Percentiles rank a stretch among this genome's conserved stretches.
These are phyloP conservation scores for Ormyrus nitidulus DNA, from an alignment of 2,888 invertebrate species.

Conservation along the genomic window DNA sequence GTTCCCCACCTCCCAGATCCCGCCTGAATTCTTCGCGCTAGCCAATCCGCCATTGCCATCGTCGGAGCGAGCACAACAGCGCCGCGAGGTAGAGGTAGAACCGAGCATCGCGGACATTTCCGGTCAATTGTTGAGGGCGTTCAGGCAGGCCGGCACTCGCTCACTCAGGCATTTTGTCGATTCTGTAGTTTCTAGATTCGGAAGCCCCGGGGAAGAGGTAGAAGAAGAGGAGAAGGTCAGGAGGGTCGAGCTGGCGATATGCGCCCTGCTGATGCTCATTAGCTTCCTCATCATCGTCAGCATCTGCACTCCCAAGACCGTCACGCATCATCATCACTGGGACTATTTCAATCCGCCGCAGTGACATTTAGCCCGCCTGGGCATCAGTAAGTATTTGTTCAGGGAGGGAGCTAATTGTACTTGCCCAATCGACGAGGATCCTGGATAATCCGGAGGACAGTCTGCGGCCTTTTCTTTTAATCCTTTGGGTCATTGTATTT, in stretches of 20 bases:
- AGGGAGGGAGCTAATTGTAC: too few relatives aligned
- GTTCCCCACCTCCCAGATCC: slow-evolving; percentile 68
- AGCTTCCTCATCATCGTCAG: slow-evolving; percentile 87
- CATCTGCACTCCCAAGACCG: slow-evolving; percentile 81
- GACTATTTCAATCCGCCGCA: slow-evolving; percentile 91
- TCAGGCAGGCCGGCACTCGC: slow-evolving; percentile 81
- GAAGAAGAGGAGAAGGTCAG: slow-evolving; percentile 79
- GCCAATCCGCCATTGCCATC: slow-evolving; percentile 60
- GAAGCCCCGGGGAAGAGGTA: slow-evolving; percentile 78
- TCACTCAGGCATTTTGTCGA: slow-evolving; percentile 83
- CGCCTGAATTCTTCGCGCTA: slow-evolving; percentile 65
- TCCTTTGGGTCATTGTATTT: too few relatives aligned
- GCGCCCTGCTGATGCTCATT: slow-evolving; percentile 87
- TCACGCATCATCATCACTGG: slow-evolving; percentile 91
- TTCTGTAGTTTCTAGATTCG: slow-evolving; percentile 80
- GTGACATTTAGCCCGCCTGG: slow-evolving; percentile 8
- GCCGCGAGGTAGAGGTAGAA: slow-evolving; percentile 75
- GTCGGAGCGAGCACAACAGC: slow-evolving; percentile 52
- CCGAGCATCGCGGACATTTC: slow-evolving; percentile 84
- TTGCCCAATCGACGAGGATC: too few relatives aligned
- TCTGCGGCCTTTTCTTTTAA: not conserved
- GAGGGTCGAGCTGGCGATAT: slow-evolving; percentile 85
- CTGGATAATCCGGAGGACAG: too few relatives aligned
- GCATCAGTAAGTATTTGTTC: too few relatives aligned
- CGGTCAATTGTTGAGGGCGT: slow-evolving; percentile 83